phyloP scores from a whole-genome alignment of 64 coral and sea anemone genomes.

The Montipora cactus region DNA sequence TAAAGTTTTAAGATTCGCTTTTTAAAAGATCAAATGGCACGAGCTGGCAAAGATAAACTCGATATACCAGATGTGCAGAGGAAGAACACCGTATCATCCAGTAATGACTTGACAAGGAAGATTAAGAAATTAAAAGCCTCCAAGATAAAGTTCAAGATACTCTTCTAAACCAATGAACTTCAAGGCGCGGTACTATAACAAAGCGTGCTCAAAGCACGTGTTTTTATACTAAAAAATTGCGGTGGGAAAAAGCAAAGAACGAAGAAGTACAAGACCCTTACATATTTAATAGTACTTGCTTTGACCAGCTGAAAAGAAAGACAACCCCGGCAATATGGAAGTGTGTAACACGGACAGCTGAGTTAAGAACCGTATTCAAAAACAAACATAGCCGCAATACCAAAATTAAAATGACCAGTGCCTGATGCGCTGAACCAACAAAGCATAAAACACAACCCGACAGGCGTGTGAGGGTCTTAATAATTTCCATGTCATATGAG shows the following conservation, averaged over 20 bases:
- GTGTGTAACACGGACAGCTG: slow-evolving; percentile 32
- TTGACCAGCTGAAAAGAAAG: slow-evolving; percentile 39
- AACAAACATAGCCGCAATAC: slow-evolving; percentile 50
- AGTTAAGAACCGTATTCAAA: slow-evolving; percentile 25
- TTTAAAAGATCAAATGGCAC: slow-evolving; percentile 26
- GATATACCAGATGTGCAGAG: slow-evolving; percentile 30
- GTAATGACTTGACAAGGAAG: slow-evolving; percentile 4
- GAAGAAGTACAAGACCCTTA: neutral
- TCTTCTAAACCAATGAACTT: neutral
- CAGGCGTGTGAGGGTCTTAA: neutral
- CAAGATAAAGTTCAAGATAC: slow-evolving; percentile 25
- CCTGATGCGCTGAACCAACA: slow-evolving; percentile 36
- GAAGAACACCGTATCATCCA: neutral
- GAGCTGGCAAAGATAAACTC: slow-evolving; percentile 2
- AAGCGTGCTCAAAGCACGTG: slow-evolving; percentile 9
- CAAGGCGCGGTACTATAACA: neutral
- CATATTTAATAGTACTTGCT: slow-evolving; percentile 2
- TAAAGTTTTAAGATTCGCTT: slow-evolving; percentile 27
- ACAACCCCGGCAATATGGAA: slow-evolving; percentile 7
- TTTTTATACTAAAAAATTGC: neutral
- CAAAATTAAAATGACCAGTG: slow-evolving; percentile 54
- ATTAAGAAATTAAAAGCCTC: slow-evolving; percentile 30
- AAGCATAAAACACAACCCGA: slow-evolving; percentile 5
- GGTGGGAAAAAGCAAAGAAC: neutral
- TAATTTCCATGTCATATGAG: neutral